Conservation (phyloP, 2,797 vertebrate species). For the Myoxocephalus aenaeus region DNA sequence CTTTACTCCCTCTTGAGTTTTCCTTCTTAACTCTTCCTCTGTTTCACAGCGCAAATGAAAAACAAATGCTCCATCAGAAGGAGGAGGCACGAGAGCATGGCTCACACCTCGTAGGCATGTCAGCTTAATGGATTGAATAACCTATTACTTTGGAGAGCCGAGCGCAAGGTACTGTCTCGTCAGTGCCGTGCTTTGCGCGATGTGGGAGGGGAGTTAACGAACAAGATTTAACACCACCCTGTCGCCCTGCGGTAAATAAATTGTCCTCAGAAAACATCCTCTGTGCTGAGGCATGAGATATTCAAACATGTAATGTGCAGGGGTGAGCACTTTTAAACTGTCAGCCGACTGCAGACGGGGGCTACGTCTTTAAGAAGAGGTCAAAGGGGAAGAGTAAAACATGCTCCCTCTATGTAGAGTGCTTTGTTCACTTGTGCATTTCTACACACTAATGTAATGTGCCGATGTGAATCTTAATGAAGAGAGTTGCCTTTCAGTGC, state of each 20-base stretch:
- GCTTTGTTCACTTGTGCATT: conserved; percentile 34
- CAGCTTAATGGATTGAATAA: conserved; percentile 83
- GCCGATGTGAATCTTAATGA: conserved; percentile 69
- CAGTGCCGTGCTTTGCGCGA: conserved; percentile 45
- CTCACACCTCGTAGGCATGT: conserved; percentile 81
- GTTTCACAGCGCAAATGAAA: conserved; percentile 84
- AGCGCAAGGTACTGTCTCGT: conserved; percentile 67
- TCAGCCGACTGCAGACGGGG: conserved; percentile 40
- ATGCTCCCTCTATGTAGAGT: conserved; percentile 37
- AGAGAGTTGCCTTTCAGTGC: conserved; percentile 69
- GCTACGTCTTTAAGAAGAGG: conserved; percentile 35
- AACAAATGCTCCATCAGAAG: conserved; percentile 87
- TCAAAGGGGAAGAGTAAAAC: conserved; percentile 55
- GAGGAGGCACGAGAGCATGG: conserved; percentile 76
- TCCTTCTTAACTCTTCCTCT: conserved; percentile 50
- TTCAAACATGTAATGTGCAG: conserved; percentile 55
- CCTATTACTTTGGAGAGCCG: conserved; percentile 77
- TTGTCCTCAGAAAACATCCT: conserved; percentile 60
- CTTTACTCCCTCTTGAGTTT: conserved; percentile 78
- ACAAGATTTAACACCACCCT: conserved; percentile 54
- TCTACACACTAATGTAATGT: conserved; percentile 57
- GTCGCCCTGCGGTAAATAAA: conserved; percentile 60
- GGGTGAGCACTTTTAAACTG: conserved; percentile 24
- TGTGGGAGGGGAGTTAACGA: conserved; percentile 52
- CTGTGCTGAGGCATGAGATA: conserved; percentile 43